A percentile compares a stretch with the other conserved stretches of the same genome.
Conservation (phyloP, 2,797 vertebrate species). For the Epinephelus awoara region DNA sequence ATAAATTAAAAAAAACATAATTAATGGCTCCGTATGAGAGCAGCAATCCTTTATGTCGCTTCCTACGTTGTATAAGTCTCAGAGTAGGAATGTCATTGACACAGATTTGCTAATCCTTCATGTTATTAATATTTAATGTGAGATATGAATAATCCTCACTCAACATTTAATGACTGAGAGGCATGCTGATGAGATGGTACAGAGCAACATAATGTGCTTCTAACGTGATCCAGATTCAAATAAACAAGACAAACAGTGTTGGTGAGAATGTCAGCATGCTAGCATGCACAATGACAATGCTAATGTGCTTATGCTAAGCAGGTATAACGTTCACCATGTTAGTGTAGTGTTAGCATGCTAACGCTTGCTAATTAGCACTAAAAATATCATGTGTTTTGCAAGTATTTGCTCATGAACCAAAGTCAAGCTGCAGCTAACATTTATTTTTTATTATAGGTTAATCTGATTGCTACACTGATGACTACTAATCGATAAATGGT, state of each 20-base stretch:
- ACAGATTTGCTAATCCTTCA: slow-evolving; percentile 49
- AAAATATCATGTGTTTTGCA: no score
- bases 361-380: not conserved
- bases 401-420: no score
- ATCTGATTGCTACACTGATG: no score
- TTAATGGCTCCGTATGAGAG: not conserved
- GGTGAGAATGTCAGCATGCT: not conserved
- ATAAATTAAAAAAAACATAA: slow-evolving; percentile 22
- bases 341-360: not conserved
- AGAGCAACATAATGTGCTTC: slow-evolving; percentile 11
- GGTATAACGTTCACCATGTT: no score
- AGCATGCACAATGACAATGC: not conserved
- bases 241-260: not conserved
- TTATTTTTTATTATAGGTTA: no score
- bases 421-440: no score
- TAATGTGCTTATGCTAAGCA: not conserved
- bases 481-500: no score
- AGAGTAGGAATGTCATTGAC: slow-evolving; percentile 33
- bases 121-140: slow-evolving; percentile 65
- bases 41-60: slow-evolving; percentile 5
- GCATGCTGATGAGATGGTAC: not conserved
- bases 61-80: not conserved
- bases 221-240: slow-evolving; percentile 10
- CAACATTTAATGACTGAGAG: slow-evolving; percentile 36
- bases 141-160: slow-evolving; percentile 57